Conservation (phyloP, 1,140 invertebrate species). For the Muscidifurax raptorellus region DNA sequence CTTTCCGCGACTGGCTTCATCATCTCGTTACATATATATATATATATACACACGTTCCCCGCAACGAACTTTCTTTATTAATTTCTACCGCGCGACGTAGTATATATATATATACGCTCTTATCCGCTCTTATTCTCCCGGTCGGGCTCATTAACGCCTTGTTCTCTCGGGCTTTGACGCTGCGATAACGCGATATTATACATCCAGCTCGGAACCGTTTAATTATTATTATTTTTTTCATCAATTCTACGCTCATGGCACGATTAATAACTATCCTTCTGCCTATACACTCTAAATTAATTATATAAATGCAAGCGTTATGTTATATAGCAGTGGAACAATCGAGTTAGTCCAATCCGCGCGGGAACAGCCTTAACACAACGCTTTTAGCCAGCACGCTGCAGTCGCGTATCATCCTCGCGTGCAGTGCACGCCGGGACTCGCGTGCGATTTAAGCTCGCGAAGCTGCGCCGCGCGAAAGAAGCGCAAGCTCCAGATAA, state of each 20-base stretch:
- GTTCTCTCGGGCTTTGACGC: neutral
- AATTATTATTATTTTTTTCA: too few species aligned
- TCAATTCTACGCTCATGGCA: too few species aligned
- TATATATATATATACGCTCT: neutral
- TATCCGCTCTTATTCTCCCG: constrained; percentile 4
- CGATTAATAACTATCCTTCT: too few species aligned
- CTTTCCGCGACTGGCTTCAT: neutral
- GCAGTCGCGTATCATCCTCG: neutral
- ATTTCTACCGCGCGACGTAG: constrained; percentile 32
- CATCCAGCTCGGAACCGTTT: too few species aligned
- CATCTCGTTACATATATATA: neutral
- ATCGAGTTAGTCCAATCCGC: constrained; percentile 11
- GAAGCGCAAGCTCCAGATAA: constrained; percentile 68
- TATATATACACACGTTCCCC: neutral
- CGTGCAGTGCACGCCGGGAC: neutral
- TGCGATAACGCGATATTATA: neutral
- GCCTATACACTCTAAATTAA: too few species aligned
- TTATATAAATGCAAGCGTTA: too few species aligned
- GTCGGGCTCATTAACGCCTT: neutral
- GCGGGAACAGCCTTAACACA: neutral
- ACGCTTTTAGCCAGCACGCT: too few species aligned
- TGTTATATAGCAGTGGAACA: neutral
- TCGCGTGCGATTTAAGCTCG: neutral
- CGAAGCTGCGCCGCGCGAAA: neutral
- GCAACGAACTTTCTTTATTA: constrained; percentile 39